Conservation (phyloP, 2,113 vertebrate genomes). For the Tapirus terrestris region DNA sequence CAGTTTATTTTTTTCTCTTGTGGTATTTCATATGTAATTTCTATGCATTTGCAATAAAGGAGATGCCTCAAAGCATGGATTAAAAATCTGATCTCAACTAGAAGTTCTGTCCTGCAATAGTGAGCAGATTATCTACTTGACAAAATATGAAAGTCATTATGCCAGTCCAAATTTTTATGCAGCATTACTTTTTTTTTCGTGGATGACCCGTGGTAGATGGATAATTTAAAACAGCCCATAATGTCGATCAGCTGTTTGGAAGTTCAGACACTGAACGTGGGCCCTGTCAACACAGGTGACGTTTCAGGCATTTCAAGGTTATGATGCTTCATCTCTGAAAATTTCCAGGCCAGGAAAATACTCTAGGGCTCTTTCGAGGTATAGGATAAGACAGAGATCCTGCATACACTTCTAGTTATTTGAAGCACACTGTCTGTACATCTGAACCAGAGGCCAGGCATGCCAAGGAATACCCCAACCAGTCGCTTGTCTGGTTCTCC, state of each 20-base stretch:
- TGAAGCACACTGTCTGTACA: neutral
- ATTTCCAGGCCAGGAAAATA: no score
- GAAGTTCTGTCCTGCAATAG: neutral
- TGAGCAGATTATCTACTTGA: neutral
- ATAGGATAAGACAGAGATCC: no score
- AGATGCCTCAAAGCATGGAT: neutral
- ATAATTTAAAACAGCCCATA: neutral
- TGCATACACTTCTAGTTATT: fast-evolving
- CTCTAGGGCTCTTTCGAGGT: no score
- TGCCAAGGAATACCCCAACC: neutral
- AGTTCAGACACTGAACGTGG: no score
- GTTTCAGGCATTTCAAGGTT: neutral
- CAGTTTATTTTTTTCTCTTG: neutral
- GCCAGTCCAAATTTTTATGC: neutral
- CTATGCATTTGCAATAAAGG: neutral
- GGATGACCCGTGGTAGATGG: no score
- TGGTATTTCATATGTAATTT: neutral
- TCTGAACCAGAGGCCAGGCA: neutral
- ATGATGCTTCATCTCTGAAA: neutral
- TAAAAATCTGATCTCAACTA: neutral
- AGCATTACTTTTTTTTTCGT: neutral
- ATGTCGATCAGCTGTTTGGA: neutral
- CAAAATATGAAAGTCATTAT: fast-evolving
- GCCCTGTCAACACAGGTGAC: no score
- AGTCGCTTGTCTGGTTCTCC: neutral